phyloP scores from a whole-genome alignment of 2,113 vertebrate species.

The Hemiprocne comata region DNA sequence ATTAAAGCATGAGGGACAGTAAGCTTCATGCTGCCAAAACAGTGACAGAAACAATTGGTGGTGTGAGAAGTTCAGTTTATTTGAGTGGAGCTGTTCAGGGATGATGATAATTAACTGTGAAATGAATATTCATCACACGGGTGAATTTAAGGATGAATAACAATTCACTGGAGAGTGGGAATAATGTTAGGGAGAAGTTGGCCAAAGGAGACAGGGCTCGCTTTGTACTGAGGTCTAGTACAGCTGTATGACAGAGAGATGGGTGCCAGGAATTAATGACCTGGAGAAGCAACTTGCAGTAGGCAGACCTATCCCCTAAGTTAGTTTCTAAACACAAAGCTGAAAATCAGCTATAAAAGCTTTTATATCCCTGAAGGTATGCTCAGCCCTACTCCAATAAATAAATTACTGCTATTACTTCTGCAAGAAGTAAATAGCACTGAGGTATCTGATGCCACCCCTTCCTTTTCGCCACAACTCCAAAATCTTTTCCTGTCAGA shows the following conservation, averaged over 20 bases:
- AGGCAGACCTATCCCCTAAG: neutral
- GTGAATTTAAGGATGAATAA: constrained; percentile 6
- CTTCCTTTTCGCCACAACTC: neutral
- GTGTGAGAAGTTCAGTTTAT: neutral
- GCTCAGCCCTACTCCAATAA: neutral
- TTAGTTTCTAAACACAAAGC: neutral
- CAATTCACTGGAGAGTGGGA: neutral
- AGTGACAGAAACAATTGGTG: neutral
- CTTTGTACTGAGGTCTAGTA: neutral
- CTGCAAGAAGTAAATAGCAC: neutral
- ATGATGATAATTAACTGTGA: constrained; percentile 33
- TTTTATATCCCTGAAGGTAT: neutral
- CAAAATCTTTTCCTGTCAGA: neutral
- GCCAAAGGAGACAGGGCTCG: neutral
- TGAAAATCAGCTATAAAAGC: neutral
- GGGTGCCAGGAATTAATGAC: neutral
- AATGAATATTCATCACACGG: constrained; percentile 37
- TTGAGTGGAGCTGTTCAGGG: neutral
- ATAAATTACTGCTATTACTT: neutral
- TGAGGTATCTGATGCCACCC: neutral
- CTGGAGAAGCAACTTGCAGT: neutral
- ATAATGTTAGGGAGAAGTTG: neutral
- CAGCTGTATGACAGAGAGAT: neutral
- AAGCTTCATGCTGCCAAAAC: neutral
- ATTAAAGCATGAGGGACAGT: constrained; percentile 1